A percentile compares a stretch with the other conserved stretches of the same genome.
Evolutionary conservation across 2,888 invertebrate species (phyloP).

Genomic region (Carpatolechia fugitivella): DNA sequence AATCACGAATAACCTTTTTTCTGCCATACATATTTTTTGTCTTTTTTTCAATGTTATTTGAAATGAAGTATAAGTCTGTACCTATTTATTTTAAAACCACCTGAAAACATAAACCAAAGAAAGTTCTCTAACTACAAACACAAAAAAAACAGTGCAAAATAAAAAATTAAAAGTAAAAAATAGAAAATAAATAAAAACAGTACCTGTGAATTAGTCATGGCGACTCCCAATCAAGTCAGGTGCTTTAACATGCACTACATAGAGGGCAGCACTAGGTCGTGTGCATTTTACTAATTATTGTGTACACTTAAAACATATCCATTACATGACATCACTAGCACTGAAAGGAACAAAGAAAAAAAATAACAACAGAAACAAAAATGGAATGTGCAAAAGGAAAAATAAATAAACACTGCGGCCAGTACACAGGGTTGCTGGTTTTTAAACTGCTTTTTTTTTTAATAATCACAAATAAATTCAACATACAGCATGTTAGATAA

Average conservation of each 20-base stretch:
- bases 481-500: too few species aligned
- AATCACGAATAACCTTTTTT: too few species aligned
- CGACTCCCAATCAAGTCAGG: slow-evolving; percentile 54
- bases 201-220: slow-evolving; percentile 83
- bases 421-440: not conserved
- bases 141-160: slow-evolving; percentile 41
- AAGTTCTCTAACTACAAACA: slow-evolving; percentile 20
- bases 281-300: slow-evolving; percentile 71
- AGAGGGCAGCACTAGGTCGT: slow-evolving; percentile 60
- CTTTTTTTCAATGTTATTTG: too few species aligned
- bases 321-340: slow-evolving; percentile 72
- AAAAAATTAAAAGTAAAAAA: slow-evolving; percentile 46
- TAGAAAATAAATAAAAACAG: slow-evolving; percentile 46
- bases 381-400: slow-evolving; percentile 25
- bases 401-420: slow-evolving; percentile 24
- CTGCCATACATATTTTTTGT: too few species aligned
- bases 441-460: not conserved
- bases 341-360: slow-evolving; percentile 70
- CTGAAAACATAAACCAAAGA: not conserved
- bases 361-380: slow-evolving; percentile 48
- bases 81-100: too few species aligned
- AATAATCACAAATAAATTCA: not conserved
- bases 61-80: too few species aligned
- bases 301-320: slow-evolving; percentile 67
- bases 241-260: slow-evolving; percentile 56